These are phyloP conservation scores for Rhynchophorus ferrugineus DNA, from an alignment of 1,140 invertebrate genomes.

Conservation along the genomic window DNA sequence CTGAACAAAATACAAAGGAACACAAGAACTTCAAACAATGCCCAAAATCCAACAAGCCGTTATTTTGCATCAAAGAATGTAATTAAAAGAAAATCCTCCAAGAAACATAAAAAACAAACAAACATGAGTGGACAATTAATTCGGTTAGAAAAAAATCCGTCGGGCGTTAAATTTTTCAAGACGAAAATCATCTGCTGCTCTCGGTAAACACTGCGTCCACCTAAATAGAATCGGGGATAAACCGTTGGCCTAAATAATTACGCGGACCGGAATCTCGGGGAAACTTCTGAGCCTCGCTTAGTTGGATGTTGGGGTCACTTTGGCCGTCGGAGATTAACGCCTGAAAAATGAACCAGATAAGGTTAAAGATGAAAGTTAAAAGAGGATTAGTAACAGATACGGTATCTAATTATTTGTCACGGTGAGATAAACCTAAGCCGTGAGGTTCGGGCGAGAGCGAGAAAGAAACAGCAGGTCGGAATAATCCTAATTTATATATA, in stretches of 20 bases:
- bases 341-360: slow-evolving; percentile 11
- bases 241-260: not conserved
- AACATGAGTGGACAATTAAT: no score
- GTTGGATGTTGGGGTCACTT: no score
- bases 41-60: no score
- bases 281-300: not conserved
- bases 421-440: not conserved
- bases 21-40: no score
- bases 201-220: no score
- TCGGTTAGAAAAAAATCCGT: no score
- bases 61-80: no score
- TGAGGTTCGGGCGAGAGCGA: not conserved
- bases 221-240: not conserved
- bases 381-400: slow-evolving; percentile 10
- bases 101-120: no score
- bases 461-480: not conserved
- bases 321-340: slow-evolving; percentile 2
- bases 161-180: no score
- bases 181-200: no score
- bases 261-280: not conserved
- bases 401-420: slow-evolving; percentile 13
- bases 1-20: no score
- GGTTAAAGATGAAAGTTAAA: slow-evolving; percentile 7
- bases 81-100: no score
- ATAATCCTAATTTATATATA: slow-evolving; percentile 9